Evolutionary conservation across 1,140 invertebrate species (phyloP).

Genomic region (Drosophila bipectinata): DNA sequence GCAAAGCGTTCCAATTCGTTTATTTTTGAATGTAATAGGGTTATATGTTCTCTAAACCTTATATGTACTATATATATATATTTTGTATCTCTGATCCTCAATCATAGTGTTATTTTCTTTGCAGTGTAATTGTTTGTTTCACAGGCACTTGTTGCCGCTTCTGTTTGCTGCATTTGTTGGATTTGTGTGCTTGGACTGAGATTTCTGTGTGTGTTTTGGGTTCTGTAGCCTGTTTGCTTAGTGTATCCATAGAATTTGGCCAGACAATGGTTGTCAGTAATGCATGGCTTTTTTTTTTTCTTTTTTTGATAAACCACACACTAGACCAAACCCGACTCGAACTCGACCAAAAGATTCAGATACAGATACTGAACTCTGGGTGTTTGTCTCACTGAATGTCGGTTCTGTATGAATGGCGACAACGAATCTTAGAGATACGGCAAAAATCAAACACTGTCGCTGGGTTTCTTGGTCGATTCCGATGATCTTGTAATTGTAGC

Average conservation of each 20-base stretch:
- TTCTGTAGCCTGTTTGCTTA: conserved; percentile 18
- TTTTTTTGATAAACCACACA: conserved; percentile 52
- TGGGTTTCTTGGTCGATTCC: conserved; percentile 36
- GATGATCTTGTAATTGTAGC: conserved; percentile 69
- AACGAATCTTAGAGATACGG: background rate
- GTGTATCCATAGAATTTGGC: conserved; percentile 63
- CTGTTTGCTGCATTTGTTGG: conserved; percentile 34
- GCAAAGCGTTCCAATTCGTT: background rate
- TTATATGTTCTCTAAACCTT: too few species aligned
- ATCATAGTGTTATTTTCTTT: background rate
- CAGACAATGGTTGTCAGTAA: conserved; percentile 57
- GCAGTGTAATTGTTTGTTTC: conserved; percentile 58
- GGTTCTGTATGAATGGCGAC: background rate
- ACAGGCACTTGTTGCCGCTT: conserved; percentile 65
- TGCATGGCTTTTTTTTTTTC: conserved; percentile 35
- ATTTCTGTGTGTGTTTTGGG: background rate
- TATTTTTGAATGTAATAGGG: too few species aligned
- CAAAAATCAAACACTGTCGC: conserved; percentile 38
- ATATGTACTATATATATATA: too few species aligned
- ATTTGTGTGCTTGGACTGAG: conserved; percentile 23
- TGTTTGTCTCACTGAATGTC: too few species aligned
- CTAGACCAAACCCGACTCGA: background rate
- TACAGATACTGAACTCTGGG: background rate
- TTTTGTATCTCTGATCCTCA: too few species aligned
- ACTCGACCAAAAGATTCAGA: background rate